Conservation (phyloP, 2,113 vertebrate species). For the Pachyramphus minor region DNA sequence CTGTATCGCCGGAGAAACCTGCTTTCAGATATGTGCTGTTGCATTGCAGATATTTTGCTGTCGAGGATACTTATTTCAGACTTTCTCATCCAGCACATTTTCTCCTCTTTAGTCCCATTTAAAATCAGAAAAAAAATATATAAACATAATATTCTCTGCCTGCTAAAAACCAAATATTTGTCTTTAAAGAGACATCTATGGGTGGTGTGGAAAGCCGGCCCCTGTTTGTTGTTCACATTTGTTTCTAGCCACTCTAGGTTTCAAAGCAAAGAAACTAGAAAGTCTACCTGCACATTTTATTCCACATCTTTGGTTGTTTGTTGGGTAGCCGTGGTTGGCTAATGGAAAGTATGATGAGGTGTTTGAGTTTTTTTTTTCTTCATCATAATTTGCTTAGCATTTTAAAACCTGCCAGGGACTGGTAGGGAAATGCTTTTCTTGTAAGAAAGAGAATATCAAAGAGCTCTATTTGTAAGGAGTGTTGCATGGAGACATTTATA, state of each 20-base stretch:
- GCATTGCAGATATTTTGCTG: neutral
- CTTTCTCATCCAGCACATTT: neutral
- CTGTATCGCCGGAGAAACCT: neutral
- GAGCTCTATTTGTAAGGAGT: neutral
- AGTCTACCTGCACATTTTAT: neutral
- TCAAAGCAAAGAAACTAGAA: neutral
- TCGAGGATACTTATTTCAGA: neutral
- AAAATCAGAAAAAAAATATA: neutral
- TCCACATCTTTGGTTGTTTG: rapidly evolving
- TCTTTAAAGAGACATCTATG: neutral
- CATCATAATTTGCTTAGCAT: neutral
- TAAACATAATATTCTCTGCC: neutral
- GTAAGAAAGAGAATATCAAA: neutral
- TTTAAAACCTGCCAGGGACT: neutral
- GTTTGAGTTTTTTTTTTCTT: neutral
- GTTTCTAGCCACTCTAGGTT: neutral
- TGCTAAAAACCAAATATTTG: neutral
- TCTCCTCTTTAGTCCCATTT: neutral
- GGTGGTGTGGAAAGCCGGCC: rapidly evolving
- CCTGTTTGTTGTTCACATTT: neutral
- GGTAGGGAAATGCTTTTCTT: neutral
- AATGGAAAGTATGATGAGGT: neutral
- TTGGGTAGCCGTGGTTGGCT: neutral
- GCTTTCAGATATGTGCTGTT: neutral
- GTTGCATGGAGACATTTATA: neutral